Conservation (phyloP, 2,113 vertebrate species). For the Narcine bancroftii region DNA sequence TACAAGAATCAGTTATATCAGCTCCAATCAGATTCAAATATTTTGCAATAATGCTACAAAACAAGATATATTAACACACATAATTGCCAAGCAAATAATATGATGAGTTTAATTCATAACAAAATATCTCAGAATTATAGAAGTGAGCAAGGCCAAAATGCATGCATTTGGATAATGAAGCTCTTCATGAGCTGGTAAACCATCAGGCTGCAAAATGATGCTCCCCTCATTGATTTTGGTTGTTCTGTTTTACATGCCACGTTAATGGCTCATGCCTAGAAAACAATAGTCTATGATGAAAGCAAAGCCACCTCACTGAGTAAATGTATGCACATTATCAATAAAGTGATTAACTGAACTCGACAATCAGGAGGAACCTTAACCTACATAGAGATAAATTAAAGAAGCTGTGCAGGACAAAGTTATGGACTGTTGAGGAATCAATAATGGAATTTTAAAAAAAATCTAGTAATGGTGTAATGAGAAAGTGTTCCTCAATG, state of each 20-base stretch:
- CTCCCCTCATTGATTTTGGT: neutral
- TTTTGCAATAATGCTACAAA: neutral
- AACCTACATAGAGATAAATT: no score
- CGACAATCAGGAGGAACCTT: no score
- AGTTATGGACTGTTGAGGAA: neutral
- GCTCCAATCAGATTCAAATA: neutral
- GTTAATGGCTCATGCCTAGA: neutral
- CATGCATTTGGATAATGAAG: neutral
- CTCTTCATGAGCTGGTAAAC: neutral
- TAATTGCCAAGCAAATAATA: neutral
- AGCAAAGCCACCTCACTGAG: neutral
- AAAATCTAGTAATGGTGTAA: no score
- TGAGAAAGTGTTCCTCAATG: no score
- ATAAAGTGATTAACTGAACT: neutral
- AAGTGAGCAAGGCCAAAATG: neutral
- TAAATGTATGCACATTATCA: neutral
- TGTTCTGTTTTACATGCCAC: neutral
- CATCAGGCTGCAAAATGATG: neutral
- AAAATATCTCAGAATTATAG: neutral
- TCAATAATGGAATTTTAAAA: no score
- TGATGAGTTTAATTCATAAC: neutral
- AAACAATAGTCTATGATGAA: neutral
- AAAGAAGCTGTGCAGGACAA: no score
- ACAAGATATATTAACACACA: neutral
- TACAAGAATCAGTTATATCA: neutral